Percentiles rank a stretch among this genome's conserved stretches.
Conservation (phyloP, 1,140 invertebrate genomes). For the Hyphantria cunea region DNA sequence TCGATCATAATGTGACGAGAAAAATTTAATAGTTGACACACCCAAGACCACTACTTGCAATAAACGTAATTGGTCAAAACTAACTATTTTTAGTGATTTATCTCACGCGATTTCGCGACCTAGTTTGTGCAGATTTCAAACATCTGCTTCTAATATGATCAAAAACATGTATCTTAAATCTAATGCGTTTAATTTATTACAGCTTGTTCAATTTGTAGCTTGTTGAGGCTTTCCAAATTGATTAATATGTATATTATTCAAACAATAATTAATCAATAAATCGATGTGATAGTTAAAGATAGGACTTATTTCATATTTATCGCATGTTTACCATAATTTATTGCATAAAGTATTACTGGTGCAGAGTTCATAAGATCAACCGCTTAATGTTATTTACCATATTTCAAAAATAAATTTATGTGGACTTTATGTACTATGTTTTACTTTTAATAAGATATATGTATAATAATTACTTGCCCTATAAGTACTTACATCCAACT, state of each 20-base stretch:
- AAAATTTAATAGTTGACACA: too few relatives aligned
- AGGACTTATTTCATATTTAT: too few relatives aligned
- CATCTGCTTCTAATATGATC: conserved; percentile 15
- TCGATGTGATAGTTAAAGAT: too few relatives aligned
- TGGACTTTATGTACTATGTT: not conserved
- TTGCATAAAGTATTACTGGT: too few relatives aligned
- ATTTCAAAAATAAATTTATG: too few relatives aligned
- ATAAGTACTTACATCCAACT: too few relatives aligned
- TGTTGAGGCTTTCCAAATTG: conserved; percentile 21
- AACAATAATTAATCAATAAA: conserved; percentile 6
- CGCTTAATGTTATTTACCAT: too few relatives aligned
- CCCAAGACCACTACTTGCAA: not conserved
- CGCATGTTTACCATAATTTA: too few relatives aligned
- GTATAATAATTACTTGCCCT: too few relatives aligned
- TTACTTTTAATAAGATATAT: too few relatives aligned
- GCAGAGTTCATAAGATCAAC: too few relatives aligned
- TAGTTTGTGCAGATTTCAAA: conserved; percentile 14
- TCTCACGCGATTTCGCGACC: conserved; percentile 19
- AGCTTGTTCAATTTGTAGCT: conserved; percentile 4
- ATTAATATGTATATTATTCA: not conserved
- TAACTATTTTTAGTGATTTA: conserved; percentile 14
- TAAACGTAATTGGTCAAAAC: conserved; percentile 13
- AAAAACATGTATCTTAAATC: not conserved
- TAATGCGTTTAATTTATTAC: conserved; percentile 16
- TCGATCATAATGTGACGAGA: too few relatives aligned